These are phyloP conservation scores for Rhinatrema bivittatum DNA, from an alignment of 2,797 vertebrate species.

Conservation along the genomic window DNA sequence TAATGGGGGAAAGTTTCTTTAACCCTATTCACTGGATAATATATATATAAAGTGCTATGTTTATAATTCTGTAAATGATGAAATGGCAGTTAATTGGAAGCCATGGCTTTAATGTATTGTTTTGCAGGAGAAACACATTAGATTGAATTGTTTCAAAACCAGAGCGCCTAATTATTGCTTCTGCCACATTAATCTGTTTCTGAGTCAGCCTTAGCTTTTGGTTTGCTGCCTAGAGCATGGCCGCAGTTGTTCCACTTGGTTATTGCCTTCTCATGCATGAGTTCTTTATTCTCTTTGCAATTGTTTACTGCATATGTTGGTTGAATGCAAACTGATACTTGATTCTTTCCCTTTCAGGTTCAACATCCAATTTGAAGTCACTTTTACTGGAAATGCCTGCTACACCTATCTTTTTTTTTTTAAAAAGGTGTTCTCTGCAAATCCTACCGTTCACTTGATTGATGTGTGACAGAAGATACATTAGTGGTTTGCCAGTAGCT, in stretches of 20 bases:
- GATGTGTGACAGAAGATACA: slow-evolving; percentile 49
- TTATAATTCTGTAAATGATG: slow-evolving; percentile 23
- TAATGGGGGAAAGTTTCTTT: too few relatives aligned
- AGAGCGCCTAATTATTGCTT: slow-evolving; percentile 65
- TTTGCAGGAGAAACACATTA: slow-evolving; percentile 46
- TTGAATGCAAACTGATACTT: slow-evolving; percentile 26
- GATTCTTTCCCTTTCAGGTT: slow-evolving; percentile 5
- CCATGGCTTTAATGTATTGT: slow-evolving; percentile 26
- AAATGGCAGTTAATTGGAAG: slow-evolving; percentile 45
- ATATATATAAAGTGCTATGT: too few relatives aligned
- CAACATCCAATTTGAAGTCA: slow-evolving; percentile 33
- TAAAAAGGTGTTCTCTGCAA: slow-evolving; percentile 37
- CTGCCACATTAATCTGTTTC: slow-evolving; percentile 63
- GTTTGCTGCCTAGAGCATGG: slow-evolving; percentile 67
- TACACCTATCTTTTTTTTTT: slow-evolving; percentile 19
- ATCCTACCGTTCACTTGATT: slow-evolving; percentile 42
- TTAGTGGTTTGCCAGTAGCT: slow-evolving; percentile 51
- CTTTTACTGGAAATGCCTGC: slow-evolving; percentile 47
- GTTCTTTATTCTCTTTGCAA: slow-evolving; percentile 27
- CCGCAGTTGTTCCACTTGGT: slow-evolving; percentile 56
- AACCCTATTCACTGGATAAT: too few relatives aligned
- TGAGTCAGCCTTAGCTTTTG: slow-evolving; percentile 64
- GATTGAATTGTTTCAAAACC: slow-evolving; percentile 53
- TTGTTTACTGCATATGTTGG: too few relatives aligned
- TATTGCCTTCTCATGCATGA: slow-evolving; percentile 33